These are phyloP conservation scores for Pollicipes pollicipes DNA, from an alignment of 1,140 invertebrate genomes.

Conservation along the genomic window DNA sequence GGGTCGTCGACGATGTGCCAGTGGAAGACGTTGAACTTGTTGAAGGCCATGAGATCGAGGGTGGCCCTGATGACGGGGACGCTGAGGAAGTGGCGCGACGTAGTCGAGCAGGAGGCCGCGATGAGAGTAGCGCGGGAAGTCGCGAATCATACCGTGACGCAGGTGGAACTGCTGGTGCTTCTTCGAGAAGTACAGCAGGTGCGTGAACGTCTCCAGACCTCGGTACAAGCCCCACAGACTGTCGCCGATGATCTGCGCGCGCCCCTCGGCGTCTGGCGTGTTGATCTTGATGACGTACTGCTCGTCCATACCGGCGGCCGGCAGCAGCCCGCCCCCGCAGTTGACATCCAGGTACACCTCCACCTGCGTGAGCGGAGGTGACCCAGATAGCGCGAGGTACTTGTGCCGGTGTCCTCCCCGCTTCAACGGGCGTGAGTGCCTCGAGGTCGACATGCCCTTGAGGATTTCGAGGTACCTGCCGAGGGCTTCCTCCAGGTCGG, in stretches of 20 bases:
- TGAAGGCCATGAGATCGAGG: slow-evolving; percentile 64
- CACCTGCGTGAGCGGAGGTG: slow-evolving; percentile 24
- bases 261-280: slow-evolving; percentile 14
- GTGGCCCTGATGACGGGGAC: slow-evolving; percentile 41
- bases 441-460: background rate
- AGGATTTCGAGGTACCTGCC: background rate
- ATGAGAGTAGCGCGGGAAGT: slow-evolving; percentile 35
- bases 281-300: slow-evolving; percentile 37
- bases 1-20: slow-evolving; percentile 89
- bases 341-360: slow-evolving; percentile 31
- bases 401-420: background rate
- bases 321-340: slow-evolving; percentile 33
- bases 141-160: slow-evolving; percentile 32
- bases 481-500: background rate
- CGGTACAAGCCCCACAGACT: slow-evolving; percentile 27
- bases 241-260: slow-evolving; percentile 14
- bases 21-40: slow-evolving; percentile 83
- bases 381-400: slow-evolving; percentile 7
- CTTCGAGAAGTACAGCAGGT: slow-evolving; percentile 18
- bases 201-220: slow-evolving; percentile 28
- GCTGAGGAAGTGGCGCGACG: slow-evolving; percentile 58
- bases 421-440: background rate
- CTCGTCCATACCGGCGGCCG: slow-evolving; percentile 48
- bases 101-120: slow-evolving; percentile 66
- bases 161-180: background rate